Evolutionary conservation across 92 coral and sea anemone species (phyloP), one percentile per base, ranked within the genome.

Genomic region (Palythoa heliodiscus): DNA sequence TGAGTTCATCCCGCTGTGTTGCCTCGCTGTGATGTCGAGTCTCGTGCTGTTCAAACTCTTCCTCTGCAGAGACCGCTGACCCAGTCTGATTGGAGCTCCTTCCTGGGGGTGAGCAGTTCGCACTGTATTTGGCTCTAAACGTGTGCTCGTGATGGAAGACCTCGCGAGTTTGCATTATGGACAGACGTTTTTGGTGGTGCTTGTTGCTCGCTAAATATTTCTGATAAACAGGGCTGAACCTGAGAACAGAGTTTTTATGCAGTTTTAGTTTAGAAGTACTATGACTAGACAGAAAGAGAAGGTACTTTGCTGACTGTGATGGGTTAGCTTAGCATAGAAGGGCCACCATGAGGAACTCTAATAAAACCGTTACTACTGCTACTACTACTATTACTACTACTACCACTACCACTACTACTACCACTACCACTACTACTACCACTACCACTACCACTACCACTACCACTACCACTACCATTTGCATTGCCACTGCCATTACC

Each of bases 161-260:
- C 83, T 93, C 97, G n/a, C 85, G 91, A 29, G 97, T 91, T 89
- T 93, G 93, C 95, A 91, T 93, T 84, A 91, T 89, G 10, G 95
- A 93, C 22, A 89, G 86, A 83, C 94, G 94, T 20, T 75, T 89
- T 73, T 93, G 97, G n/a, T 91, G 95, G 77, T 92, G 93, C 87
- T 90, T 94, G 88, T 64, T 88, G 82, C 79, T 92, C 84, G 86
- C 89, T 60, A 92, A 25, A 89, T 88, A 94, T 57, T 87, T 88
- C 79, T 90, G 90, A 79, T 83, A 94, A 25, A 83, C 83, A 0
- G 90, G 82, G 67, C 82, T 77, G 80, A 92, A 78, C 84, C 98
- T 94, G 87, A 17, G 69, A 83, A 50, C 13, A 78, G 12, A 70
- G 20, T 23, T 7, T 43, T 43, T 43, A 3, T 5, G 9, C 50